Evolutionary conservation across 2,113 vertebrate species (phyloP).

Genomic region (Sapajus apella): DNA sequence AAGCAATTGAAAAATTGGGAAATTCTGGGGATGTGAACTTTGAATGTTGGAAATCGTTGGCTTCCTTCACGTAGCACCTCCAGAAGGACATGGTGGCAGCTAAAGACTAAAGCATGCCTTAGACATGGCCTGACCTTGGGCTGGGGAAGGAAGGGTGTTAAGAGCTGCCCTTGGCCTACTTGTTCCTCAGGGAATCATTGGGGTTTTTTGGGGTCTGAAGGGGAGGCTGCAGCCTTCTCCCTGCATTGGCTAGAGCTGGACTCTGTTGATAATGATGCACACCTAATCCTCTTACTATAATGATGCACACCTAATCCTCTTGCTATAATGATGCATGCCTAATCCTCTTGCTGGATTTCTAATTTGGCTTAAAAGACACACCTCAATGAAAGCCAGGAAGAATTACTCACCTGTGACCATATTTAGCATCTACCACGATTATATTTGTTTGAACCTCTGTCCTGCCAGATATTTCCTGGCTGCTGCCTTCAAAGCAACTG

Average conservation of each 20-base stretch:
- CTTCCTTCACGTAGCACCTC: background rate
- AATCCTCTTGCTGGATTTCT: conserved; percentile 56
- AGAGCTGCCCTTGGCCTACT: background rate
- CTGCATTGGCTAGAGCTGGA: background rate
- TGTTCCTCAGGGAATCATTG: background rate
- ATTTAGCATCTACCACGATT: conserved; percentile 46
- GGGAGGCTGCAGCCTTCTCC: background rate
- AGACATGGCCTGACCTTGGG: too few relatives aligned
- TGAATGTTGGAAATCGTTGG: background rate
- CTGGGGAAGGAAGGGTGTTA: background rate
- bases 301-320: conserved; percentile 2
- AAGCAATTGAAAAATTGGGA: background rate
- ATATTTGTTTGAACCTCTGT: conserved; percentile 60
- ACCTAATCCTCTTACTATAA: background rate
- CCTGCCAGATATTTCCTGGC: background rate
- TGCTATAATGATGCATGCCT: conserved; percentile 11
- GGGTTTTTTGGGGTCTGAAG: background rate
- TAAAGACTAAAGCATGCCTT: background rate
- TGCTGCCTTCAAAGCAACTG: background rate
- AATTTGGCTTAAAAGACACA: conserved; percentile 66
- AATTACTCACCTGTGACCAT: conserved; percentile 76
- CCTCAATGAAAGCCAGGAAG: conserved; percentile 64
- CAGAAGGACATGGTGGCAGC: background rate
- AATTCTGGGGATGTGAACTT: background rate
- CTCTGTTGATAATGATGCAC: conserved; percentile 47